Evolutionary conservation across 2,113 vertebrate genomes (phyloP), one percentile per base, ranked within the genome.

Genomic region (Tragelaphus scriptus): DNA sequence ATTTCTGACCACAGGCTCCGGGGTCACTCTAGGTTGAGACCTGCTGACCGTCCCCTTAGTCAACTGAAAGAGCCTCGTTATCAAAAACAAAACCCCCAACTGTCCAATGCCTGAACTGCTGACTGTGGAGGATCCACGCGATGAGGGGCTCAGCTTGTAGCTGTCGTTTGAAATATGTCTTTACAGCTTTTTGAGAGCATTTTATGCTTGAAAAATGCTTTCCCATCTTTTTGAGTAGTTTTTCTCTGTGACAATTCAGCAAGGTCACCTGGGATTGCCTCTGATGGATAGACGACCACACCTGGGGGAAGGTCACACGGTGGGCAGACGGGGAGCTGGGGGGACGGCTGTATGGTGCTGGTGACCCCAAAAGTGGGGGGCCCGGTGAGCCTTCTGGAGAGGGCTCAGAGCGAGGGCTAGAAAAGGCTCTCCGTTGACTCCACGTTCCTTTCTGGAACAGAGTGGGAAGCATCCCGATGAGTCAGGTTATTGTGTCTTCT

Each of bases 361-460:
- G 11, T 1, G 53, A 47, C 6, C 51, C 28, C 36, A 8, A 23
- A 28, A 3, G 6, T 10, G 14, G 1, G 2, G 1, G 14, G 8
- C 5, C 14, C 7, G 0, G 1, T 0, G 55, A 58, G 21, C 32
- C 8, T 12, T 30, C 28, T 7, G 49, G 6, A 55, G n/a, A 65
- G 5, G 44, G 51, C 11, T 3, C 15, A 12, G 51, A 26, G 5
- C 2, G 5, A 51, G 25, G 3, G 23, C 55, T 40, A 17, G 63
- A 49, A 61, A 51, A 80, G 9, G 36, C 5, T 5, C 40, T 32
- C 25, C 2, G 14, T 0, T 0, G 23, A 25, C 15, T 25, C 25
- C 0, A 0, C 0, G 4, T 16, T 30, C 40, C 2, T n/a, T 19
- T 36, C 63, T 1, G 1, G 16, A 4, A 55, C 0, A 6, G 36